Evolutionary conservation across 2,113 vertebrate species (phyloP).

Genomic region (Gorsachius goisagi): DNA sequence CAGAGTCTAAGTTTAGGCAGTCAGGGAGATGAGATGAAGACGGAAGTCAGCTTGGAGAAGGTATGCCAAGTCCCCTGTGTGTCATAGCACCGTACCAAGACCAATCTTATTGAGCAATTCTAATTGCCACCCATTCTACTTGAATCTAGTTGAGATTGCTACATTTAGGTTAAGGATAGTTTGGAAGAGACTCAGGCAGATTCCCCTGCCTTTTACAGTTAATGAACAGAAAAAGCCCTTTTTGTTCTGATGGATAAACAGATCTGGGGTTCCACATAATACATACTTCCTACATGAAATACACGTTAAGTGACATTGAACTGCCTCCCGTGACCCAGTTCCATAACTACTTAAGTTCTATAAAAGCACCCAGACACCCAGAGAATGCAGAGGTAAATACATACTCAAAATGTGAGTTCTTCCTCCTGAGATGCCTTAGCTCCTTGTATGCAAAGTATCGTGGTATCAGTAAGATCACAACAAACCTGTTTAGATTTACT

Average conservation of each 20-base stretch:
- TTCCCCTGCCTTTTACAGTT: background rate
- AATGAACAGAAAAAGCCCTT: background rate
- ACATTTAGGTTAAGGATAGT: background rate
- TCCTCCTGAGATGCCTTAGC: background rate
- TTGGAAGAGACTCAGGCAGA: background rate
- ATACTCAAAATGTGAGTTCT: background rate
- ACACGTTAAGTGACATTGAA: background rate
- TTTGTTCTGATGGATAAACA: background rate
- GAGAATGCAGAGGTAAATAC: background rate
- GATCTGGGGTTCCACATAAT: background rate
- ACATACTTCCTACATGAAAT: background rate
- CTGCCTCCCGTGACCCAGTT: background rate
- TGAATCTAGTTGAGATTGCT: background rate
- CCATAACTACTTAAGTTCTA: background rate
- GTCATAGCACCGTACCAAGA: background rate
- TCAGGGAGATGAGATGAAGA: background rate
- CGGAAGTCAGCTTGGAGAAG: background rate
- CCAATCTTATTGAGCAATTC: background rate
- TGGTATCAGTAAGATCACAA: background rate
- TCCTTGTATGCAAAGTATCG: background rate
- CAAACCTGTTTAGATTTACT: background rate
- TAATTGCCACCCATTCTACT: background rate
- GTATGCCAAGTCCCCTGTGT: accelerated
- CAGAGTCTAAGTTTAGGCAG: background rate
- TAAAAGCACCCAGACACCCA: background rate